Evolutionary conservation across 2,888 invertebrate genomes (phyloP), one percentile per base, ranked within the genome.

Genomic region (Taphrorychus bicolor): DNA sequence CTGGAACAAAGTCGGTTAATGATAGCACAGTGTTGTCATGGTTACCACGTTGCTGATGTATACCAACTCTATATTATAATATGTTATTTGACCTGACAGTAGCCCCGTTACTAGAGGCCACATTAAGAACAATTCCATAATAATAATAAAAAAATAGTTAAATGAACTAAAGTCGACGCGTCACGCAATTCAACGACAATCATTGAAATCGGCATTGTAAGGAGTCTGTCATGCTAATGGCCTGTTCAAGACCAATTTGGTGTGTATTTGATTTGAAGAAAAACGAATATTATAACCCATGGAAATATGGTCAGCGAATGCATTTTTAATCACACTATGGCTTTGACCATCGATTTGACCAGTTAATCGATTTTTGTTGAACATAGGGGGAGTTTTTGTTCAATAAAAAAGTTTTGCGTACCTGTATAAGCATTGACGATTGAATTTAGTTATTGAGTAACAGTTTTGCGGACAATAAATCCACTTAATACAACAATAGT

Each of bases 291-390:
- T 51, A 19, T 7, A 7, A 14, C 9, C 51, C 18, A 17, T 5
- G 45, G 16, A 66, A 62, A 68, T 52, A 45, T 60, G 54, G 68
- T 59, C 42, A 64, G 59, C 51, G 48, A 54, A 59, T 69, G 21
- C 64, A 69, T 69, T 54, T 64, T 59, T 69, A 64, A 56, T 69
- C 41, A 41, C 56, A 21, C 5, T n/a, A 23, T 3, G 53, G 23
- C 41, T 41, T 16, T 40, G 53, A 68, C 49, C 59, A 69, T 69
- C 63, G 60, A 64, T 69, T 57, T 64, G 40, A 59, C 16, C 60
- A 18, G 53, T 51, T 63, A 51, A 69, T 69, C 64, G 68, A 69
- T 62, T 59, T 45, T 24, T 7, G 54, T 48, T 59, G 68, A 59
- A 58, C 63, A 53, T 52, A 32, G 49, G 23, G 17, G 14, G 63